phyloP scores from a whole-genome alignment of 64 coral and sea anemone genomes.

The Porites lutea region DNA sequence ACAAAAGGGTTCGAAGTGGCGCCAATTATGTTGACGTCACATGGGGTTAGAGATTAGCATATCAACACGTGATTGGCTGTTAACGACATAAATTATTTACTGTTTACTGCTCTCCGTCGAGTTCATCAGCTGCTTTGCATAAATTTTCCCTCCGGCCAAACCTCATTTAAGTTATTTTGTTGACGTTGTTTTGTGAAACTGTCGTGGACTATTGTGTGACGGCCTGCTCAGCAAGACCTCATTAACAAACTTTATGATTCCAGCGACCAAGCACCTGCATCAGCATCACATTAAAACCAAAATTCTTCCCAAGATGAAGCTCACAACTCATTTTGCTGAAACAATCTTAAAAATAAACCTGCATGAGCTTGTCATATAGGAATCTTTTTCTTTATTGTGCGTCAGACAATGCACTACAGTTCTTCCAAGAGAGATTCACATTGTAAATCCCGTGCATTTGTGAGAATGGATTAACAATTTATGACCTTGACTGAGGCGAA shows the following conservation, averaged over 20 bases:
- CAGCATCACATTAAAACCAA: neutral
- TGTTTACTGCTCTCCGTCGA: slow-evolving; percentile 46
- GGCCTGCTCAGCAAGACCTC: slow-evolving; percentile 43
- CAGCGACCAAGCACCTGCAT: slow-evolving; percentile 21
- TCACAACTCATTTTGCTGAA: neutral
- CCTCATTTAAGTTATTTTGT: slow-evolving; percentile 8
- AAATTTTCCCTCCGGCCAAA: slow-evolving; percentile 60
- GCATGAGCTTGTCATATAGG: neutral
- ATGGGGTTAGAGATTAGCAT: slow-evolving; percentile 43
- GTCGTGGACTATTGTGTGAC: slow-evolving; percentile 45
- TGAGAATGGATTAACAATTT: slow-evolving; percentile 49
- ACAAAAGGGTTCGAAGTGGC: slow-evolving; percentile 46
- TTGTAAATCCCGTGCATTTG: neutral
- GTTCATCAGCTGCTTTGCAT: slow-evolving; percentile 62
- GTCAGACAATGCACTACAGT: neutral
- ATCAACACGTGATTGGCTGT: slow-evolving; percentile 41
- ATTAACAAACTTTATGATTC: slow-evolving; percentile 26
- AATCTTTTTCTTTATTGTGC: neutral
- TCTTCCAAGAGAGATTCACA: neutral
- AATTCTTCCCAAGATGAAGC: neutral
- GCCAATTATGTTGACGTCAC: slow-evolving; percentile 54
- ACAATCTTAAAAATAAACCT: neutral
- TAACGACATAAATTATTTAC: slow-evolving; percentile 58
- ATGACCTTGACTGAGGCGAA: slow-evolving; percentile 9
- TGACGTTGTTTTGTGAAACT: slow-evolving; percentile 51